Evolutionary conservation across 2,797 vertebrate species (phyloP).

Genomic region (Acrossocheilus fasciatus): DNA sequence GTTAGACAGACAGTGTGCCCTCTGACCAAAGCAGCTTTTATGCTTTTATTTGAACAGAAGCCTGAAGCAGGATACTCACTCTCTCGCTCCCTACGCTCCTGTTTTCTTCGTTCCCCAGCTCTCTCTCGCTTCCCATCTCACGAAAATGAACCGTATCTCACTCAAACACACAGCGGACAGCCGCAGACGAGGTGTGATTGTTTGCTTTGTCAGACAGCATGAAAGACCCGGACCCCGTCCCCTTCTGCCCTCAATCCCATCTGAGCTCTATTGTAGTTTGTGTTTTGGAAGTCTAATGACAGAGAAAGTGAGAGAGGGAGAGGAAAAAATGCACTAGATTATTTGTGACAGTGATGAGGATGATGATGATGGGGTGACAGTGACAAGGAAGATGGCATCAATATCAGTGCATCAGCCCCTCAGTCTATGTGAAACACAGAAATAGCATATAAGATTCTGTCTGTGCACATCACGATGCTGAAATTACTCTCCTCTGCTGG

Average conservation of each 20-base stretch:
- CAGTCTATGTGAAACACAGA: slow-evolving; percentile 10
- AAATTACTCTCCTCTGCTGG: slow-evolving; percentile 25
- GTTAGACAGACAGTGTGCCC: slow-evolving; percentile 48
- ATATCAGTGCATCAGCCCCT: slow-evolving; percentile 20
- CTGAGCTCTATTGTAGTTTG: slow-evolving; percentile 48
- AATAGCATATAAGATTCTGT: slow-evolving; percentile 1
- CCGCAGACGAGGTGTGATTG: slow-evolving; percentile 41
- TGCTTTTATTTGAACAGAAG: slow-evolving; percentile 56
- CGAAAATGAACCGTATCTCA: slow-evolving; percentile 30
- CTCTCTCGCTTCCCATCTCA: slow-evolving; percentile 32
- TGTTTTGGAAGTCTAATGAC: slow-evolving; percentile 51
- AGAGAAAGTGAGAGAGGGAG: slow-evolving; percentile 44
- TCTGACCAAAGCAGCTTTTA: slow-evolving; percentile 52
- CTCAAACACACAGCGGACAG: slow-evolving; percentile 39
- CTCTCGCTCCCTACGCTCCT: not conserved
- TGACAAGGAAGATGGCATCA: slow-evolving; percentile 21
- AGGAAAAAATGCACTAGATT: slow-evolving; percentile 21
- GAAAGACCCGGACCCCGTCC: slow-evolving; percentile 37
- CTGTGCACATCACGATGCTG: not conserved
- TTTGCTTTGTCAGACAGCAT: slow-evolving; percentile 53
- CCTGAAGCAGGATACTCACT: slow-evolving; percentile 44
- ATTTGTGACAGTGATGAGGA: slow-evolving; percentile 36
- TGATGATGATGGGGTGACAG: slow-evolving; percentile 38
- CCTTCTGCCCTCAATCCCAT: slow-evolving; percentile 51
- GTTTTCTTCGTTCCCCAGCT: not conserved